Evolutionary conservation across 2,797 vertebrate genomes (phyloP), one percentile per base, ranked within the genome.

Genomic region (Alexandromys oeconomus): DNA sequence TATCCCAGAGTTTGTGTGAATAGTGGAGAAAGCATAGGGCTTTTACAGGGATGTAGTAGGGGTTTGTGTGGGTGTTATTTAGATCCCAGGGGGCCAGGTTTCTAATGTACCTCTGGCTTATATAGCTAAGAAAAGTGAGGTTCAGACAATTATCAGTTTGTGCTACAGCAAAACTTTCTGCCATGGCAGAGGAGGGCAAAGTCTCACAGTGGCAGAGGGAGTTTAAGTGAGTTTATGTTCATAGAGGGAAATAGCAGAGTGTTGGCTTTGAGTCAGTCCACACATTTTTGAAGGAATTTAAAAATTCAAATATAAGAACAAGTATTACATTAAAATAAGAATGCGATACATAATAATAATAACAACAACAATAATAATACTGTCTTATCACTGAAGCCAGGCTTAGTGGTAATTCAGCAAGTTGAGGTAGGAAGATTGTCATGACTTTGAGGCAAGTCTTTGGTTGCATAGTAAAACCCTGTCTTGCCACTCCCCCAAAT

Each of bases 221-320:
- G 23, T n/a, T 90, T 71, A 65, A 91, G 40, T 2, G 57, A 48
- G 80, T 54, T 92, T 48, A 59, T 1, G 34, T 93, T 94, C 40
- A 57, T 10, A n/a, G 15, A 93, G 31, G 74, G 15, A 89, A 29
- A 88, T 13, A 51, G 1, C 19, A 51, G 15, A 87, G 21, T 61
- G 6, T 43, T 93, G 74, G 57, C 86, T 92, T 81, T 73, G 73
- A 92, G 40, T 74, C 63, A 87, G 40, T 29, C 6, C 48, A 77
- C 15, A 73, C 6, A 19, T 61, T 15, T 69, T 77, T n/a, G 31
- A 31, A 31, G 21, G 48, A 54, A n/a, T 65, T 80, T 84, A 91
- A 27, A 87, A 71, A 11, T 51, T 63, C 87, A 92, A 40, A 82
- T 77, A 51, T 90, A 80, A 93, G 65, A 91, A 89, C 1, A 88